phyloP scores from a whole-genome alignment of 2,888 invertebrate species.

The Hypomecis punctinalis region DNA sequence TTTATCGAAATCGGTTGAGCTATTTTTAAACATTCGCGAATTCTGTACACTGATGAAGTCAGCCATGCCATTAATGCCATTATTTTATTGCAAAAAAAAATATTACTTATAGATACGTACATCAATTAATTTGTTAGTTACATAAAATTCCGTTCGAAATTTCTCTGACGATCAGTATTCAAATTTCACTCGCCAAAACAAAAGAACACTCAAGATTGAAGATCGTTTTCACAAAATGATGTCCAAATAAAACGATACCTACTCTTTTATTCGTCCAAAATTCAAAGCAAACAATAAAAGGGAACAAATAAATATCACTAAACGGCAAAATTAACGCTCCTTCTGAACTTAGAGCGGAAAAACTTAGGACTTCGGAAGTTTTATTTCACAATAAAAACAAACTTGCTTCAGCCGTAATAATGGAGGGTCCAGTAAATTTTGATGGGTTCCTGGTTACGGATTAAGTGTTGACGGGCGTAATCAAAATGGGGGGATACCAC shows the following conservation, averaged over 20 bases:
- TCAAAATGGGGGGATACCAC: conserved; percentile 7
- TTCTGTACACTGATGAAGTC: no score
- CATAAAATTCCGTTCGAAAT: neutral
- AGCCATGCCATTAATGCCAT: no score
- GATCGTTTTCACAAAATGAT: neutral
- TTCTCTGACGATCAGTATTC: neutral
- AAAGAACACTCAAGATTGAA: neutral
- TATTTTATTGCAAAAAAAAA: no score
- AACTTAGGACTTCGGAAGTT: conserved; percentile 50
- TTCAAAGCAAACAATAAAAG: conserved; percentile 35
- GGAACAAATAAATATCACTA: conserved; percentile 48
- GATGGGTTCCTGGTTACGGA: conserved; percentile 48
- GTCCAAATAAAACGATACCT: conserved; percentile 10
- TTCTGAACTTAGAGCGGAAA: conserved; percentile 48
- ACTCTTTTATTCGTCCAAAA: conserved; percentile 11
- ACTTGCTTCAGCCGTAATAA: conserved; percentile 51
- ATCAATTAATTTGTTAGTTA: no score
- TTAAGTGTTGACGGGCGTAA: conserved; percentile 47
- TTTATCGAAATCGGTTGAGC: no score
- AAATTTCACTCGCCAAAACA: neutral
- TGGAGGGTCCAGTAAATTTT: conserved; percentile 50
- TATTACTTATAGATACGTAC: no score
- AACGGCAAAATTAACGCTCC: conserved; percentile 54
- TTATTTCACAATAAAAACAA: conserved; percentile 58
- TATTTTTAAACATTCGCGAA: no score